Conservation (phyloP, 2,797 vertebrate genomes). For the Sylvilagus floridanus region DNA sequence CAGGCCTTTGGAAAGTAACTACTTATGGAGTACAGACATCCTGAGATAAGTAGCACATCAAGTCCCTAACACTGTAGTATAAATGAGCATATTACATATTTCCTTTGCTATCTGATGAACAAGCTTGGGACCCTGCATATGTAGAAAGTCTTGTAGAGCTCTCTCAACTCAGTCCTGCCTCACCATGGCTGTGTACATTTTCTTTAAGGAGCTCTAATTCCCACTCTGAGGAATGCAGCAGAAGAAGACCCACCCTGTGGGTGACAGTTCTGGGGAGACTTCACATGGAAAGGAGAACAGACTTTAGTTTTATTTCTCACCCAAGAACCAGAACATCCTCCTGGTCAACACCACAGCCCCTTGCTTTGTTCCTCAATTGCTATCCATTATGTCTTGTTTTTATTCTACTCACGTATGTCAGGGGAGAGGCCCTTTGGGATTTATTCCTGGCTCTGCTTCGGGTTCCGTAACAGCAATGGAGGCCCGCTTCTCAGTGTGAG, state of each 20-base stretch:
- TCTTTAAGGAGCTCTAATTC: constrained; percentile 14
- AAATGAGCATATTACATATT: not conserved
- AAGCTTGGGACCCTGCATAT: not conserved
- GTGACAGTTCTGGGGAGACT: constrained; percentile 21
- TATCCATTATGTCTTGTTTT: constrained; percentile 39
- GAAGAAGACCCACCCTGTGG: not conserved
- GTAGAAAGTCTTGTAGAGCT: not conserved
- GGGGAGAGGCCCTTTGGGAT: constrained; percentile 53
- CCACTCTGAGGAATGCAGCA: not conserved
- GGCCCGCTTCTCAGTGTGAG: constrained; percentile 55
- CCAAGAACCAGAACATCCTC: not conserved
- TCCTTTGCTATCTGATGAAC: constrained; percentile 20
- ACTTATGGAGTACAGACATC: not conserved
- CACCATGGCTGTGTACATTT: not conserved
- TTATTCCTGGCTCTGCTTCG: constrained; percentile 61
- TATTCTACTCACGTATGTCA: constrained; percentile 36
- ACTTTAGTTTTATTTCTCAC: constrained; percentile 41
- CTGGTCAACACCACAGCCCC: not conserved
- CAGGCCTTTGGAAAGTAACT: not conserved
- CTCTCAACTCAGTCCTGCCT: not conserved
- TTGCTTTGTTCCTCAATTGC: not conserved
- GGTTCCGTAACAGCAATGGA: constrained; percentile 48
- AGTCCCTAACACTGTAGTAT: constrained; percentile 23
- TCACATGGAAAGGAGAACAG: not conserved
- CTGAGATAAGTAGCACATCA: not conserved